Evolutionary conservation across 2,888 invertebrate genomes (phyloP).

Genomic region (Aproaerema taeniolella): DNA sequence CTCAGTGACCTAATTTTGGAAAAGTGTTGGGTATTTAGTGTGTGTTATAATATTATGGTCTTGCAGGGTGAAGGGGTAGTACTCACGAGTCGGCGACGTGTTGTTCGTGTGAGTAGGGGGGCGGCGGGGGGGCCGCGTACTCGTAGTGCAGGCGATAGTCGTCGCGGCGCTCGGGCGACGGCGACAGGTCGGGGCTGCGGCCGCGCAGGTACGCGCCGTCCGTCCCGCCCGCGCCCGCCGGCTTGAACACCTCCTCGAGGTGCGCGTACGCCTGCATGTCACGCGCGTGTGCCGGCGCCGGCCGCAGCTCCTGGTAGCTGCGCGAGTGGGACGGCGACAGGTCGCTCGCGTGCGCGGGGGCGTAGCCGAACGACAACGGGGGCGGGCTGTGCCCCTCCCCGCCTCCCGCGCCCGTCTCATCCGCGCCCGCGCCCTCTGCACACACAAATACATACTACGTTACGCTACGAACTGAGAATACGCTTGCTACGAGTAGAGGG

Average conservation of each 20-base stretch:
- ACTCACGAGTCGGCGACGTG: constrained; percentile 59
- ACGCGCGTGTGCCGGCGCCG: constrained; percentile 60
- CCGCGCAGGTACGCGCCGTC: constrained; percentile 54
- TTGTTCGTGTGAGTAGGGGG: constrained; percentile 51
- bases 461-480: too few relatives aligned
- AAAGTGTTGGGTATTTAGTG: too few relatives aligned
- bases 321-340: constrained; percentile 60
- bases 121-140: constrained; percentile 45
- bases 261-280: constrained; percentile 68
- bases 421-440: constrained; percentile 56
- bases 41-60: too few relatives aligned
- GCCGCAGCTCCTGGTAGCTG: constrained; percentile 72
- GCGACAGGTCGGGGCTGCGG: constrained; percentile 46
- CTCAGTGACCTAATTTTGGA: too few relatives aligned
- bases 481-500: constrained; percentile 13
- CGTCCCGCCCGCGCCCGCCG: constrained; percentile 31
- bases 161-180: constrained; percentile 53
- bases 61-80: too few relatives aligned
- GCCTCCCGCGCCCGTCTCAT: constrained; percentile 29
- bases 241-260: constrained; percentile 53
- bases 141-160: constrained; percentile 62
- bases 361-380: constrained; percentile 53
- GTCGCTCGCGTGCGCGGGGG: constrained; percentile 39
- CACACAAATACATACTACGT: constrained; percentile 39
- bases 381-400: constrained; percentile 54